phyloP scores from a whole-genome alignment of 2,888 invertebrate species.

The Rosalia funebris region DNA sequence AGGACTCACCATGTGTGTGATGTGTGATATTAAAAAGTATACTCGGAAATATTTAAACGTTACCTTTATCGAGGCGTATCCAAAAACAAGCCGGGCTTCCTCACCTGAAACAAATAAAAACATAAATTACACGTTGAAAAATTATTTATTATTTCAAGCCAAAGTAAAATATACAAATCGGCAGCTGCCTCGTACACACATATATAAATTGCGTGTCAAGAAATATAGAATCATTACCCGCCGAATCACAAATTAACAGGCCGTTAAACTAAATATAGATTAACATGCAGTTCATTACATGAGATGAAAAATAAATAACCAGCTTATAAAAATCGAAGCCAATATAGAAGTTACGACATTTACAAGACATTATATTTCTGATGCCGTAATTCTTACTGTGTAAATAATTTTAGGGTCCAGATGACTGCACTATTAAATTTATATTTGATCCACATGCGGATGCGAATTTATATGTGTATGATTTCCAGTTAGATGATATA shows the following conservation, averaged over 20 bases:
- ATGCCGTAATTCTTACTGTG: constrained; percentile 39
- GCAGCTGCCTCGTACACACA: not conserved
- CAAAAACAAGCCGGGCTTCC: not conserved
- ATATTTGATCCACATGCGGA: constrained; percentile 21
- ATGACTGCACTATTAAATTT: constrained; percentile 28
- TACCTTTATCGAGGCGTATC: no score
- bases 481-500: not conserved
- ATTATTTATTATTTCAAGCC: not conserved
- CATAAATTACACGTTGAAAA: not conserved
- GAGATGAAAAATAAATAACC: constrained; percentile 49
- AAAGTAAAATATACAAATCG: not conserved
- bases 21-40: no score
- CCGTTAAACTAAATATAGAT: constrained; percentile 47
- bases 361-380: constrained; percentile 48
- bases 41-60: no score
- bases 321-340: constrained; percentile 46
- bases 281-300: constrained; percentile 44
- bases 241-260: constrained; percentile 45
- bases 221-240: constrained; percentile 28
- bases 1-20: no score
- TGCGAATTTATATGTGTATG: constrained; percentile 1
- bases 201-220: constrained; percentile 3
- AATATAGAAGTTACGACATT: constrained; percentile 49
- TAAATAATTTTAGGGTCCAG: constrained; percentile 39
- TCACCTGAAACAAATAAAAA: not conserved